Evolutionary conservation across 2,113 vertebrate species (phyloP).

Genomic region (Psittacula cyanocephala): DNA sequence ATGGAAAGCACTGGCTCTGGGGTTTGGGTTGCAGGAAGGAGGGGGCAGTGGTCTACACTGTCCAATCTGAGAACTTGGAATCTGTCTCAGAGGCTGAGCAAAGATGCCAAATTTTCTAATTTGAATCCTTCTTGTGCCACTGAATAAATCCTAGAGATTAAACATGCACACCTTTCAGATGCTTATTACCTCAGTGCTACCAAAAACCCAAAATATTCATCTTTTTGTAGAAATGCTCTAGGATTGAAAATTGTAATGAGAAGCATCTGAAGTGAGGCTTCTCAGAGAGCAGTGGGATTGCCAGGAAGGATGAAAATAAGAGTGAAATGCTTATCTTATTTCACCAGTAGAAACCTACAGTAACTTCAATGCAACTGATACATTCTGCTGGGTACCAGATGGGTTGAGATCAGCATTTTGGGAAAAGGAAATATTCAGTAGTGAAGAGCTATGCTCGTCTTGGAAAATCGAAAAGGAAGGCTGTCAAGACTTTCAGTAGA

Average conservation of each 20-base stretch:
- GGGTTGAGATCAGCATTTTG: background rate
- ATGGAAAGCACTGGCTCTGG: background rate
- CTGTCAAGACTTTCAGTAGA: background rate
- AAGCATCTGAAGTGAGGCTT: background rate
- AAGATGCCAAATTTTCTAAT: background rate
- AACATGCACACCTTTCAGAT: background rate
- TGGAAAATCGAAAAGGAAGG: background rate
- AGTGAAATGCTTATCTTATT: background rate
- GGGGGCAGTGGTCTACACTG: background rate
- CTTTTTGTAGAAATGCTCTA: background rate
- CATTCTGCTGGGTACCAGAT: background rate
- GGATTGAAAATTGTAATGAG: background rate
- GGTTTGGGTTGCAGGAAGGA: background rate
- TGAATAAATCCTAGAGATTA: background rate
- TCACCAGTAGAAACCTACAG: background rate
- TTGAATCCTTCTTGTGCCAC: background rate
- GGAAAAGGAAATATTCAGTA: background rate
- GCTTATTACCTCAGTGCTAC: background rate
- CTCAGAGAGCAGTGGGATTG: background rate
- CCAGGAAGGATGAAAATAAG: background rate
- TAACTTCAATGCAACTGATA: background rate
- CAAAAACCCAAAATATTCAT: rapidly evolving
- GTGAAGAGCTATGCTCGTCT: background rate
- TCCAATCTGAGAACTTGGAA: background rate
- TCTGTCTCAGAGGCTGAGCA: background rate